phyloP scores from a whole-genome alignment of 2,888 invertebrate genomes.

The Tenthredo livida region DNA sequence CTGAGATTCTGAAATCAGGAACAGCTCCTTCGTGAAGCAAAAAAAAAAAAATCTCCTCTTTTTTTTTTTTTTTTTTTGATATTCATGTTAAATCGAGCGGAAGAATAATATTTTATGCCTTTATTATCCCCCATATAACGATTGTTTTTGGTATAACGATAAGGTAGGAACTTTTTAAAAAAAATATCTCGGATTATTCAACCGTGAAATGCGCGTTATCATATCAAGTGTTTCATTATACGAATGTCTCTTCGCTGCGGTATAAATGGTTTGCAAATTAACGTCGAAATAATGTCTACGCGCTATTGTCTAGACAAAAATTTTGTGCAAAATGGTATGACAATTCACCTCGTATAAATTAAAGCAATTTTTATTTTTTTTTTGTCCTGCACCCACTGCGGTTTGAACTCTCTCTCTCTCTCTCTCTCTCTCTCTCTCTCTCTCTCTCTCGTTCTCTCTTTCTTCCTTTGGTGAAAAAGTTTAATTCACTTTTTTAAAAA shows the following conservation, averaged over 20 bases:
- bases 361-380: background rate
- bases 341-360: slow-evolving; percentile 1
- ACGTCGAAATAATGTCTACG: background rate
- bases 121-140: background rate
- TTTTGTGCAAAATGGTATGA: background rate
- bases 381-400: background rate
- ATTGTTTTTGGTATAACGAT: background rate
- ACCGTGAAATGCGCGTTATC: background rate
- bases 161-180: background rate
- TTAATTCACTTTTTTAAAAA: background rate
- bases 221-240: background rate
- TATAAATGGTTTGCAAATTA: background rate
- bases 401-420: background rate
- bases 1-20: background rate
- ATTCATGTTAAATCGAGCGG: background rate
- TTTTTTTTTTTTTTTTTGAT: background rate
- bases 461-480: background rate
- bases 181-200: background rate
- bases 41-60: background rate
- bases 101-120: background rate
- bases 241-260: background rate
- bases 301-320: background rate
- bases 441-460: no score
- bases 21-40: background rate
- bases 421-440: no score